These are phyloP conservation scores for Nebria ingens DNA, from an alignment of 1,140 invertebrate genomes.

Conservation along the genomic window DNA sequence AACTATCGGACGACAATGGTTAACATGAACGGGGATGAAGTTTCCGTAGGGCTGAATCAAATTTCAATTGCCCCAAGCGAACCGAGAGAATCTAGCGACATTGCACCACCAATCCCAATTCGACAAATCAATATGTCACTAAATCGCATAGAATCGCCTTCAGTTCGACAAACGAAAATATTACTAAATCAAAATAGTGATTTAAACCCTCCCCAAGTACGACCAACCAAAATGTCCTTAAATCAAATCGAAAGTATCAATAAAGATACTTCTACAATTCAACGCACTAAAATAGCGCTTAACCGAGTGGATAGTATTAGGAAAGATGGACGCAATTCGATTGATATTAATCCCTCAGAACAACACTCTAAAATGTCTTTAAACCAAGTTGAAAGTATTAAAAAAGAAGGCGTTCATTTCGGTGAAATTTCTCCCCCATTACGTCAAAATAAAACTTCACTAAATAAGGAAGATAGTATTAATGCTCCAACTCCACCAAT, in stretches of 20 bases:
- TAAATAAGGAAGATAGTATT: no score
- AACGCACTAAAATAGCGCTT: no score
- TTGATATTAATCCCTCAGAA: no score
- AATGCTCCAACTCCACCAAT: background rate
- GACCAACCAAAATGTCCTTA: no score
- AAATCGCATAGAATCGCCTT: no score
- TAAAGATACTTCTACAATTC: background rate
- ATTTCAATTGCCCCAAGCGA: background rate
- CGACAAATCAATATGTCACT: no score
- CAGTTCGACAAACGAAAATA: background rate
- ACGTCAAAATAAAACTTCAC: background rate
- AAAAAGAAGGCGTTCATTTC: no score
- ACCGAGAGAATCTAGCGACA: no score
- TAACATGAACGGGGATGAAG: background rate
- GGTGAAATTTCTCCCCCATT: background rate
- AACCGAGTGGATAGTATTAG: no score
- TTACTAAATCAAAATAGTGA: background rate
- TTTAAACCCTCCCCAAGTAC: background rate
- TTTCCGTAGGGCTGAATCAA: background rate
- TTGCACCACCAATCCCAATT: no score
- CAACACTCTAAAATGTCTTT: no score
- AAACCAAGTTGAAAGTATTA: background rate
- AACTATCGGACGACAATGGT: background rate
- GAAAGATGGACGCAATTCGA: background rate
- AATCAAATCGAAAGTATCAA: background rate